Percentiles rank a stretch among this genome's conserved stretches.
These are phyloP conservation scores for Gorsachius magnificus DNA, from an alignment of 2,797 vertebrate species.

Conservation along the genomic window DNA sequence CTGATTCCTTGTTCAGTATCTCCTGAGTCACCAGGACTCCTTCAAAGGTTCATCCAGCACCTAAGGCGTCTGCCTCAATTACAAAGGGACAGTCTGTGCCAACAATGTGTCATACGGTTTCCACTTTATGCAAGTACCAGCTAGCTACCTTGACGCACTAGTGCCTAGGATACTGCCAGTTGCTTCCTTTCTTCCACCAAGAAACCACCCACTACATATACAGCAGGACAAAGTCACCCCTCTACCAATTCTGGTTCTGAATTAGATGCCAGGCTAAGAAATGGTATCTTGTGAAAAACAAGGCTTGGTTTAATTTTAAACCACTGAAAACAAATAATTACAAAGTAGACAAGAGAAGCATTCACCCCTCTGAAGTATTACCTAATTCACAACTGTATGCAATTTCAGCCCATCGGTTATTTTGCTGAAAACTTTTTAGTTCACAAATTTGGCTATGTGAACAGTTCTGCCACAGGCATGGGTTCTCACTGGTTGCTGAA, in stretches of 20 bases:
- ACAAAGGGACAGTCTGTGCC: neutral
- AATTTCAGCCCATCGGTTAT: neutral
- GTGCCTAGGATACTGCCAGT: neutral
- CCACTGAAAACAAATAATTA: neutral
- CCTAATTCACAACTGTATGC: accelerated
- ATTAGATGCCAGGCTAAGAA: neutral
- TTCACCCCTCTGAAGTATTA: neutral
- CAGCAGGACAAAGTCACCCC: neutral
- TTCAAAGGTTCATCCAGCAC: neutral
- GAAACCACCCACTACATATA: neutral
- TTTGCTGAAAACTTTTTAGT: neutral
- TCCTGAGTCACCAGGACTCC: neutral
- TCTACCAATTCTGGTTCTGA: neutral
- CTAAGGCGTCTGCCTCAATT: neutral
- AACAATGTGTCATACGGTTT: neutral
- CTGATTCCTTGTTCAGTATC: neutral
- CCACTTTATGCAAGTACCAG: neutral
- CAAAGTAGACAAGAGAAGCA: neutral
- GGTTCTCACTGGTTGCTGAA: neutral
- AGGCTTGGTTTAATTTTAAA: neutral
- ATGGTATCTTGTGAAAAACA: accelerated
- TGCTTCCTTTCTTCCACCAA: neutral
- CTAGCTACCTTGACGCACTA: neutral
- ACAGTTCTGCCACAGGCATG: neutral
- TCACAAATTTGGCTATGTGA: neutral